phyloP scores from a whole-genome alignment of 2,888 invertebrate species.

The Leptinotarsa rubiginosa region DNA sequence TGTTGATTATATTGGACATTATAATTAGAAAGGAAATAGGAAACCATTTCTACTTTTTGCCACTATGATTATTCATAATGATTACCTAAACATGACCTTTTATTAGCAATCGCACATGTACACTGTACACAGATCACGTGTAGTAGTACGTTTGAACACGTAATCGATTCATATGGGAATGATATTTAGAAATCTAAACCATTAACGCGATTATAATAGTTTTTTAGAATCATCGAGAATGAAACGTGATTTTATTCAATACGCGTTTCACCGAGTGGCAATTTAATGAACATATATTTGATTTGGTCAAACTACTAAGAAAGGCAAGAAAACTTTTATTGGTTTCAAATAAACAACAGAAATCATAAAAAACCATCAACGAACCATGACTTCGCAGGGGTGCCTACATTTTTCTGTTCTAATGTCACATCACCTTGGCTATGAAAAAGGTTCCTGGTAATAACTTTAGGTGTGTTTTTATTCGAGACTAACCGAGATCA shows the following conservation, averaged over 20 bases:
- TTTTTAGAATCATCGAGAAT: slow-evolving; percentile 10
- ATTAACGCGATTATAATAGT: slow-evolving; percentile 7
- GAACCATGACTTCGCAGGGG: no score
- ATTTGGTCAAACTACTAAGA: not conserved
- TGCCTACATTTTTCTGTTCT: no score
- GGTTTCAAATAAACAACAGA: not conserved
- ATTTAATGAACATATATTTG: not conserved
- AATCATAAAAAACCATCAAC: not conserved
- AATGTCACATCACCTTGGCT: no score
- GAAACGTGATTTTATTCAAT: slow-evolving; percentile 14
- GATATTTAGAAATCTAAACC: not conserved
- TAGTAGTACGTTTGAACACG: not conserved
- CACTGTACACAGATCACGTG: slow-evolving; percentile 3
- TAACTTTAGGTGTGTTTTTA: no score
- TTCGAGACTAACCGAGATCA: no score
- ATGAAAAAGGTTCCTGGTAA: no score
- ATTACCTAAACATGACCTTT: slow-evolving; percentile 17
- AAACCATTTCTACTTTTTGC: slow-evolving; percentile 21
- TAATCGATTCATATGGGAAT: slow-evolving; percentile 16
- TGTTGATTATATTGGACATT: not conserved
- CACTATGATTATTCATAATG: slow-evolving; percentile 18
- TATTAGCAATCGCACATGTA: slow-evolving; percentile 1
- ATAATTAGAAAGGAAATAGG: slow-evolving; percentile 19
- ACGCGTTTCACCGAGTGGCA: not conserved
- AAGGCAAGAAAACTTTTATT: not conserved